A percentile compares a stretch with the other conserved stretches of the same genome.
These are phyloP conservation scores for Anas acuta DNA, from an alignment of 2,797 vertebrate genomes.

Conservation along the genomic window DNA sequence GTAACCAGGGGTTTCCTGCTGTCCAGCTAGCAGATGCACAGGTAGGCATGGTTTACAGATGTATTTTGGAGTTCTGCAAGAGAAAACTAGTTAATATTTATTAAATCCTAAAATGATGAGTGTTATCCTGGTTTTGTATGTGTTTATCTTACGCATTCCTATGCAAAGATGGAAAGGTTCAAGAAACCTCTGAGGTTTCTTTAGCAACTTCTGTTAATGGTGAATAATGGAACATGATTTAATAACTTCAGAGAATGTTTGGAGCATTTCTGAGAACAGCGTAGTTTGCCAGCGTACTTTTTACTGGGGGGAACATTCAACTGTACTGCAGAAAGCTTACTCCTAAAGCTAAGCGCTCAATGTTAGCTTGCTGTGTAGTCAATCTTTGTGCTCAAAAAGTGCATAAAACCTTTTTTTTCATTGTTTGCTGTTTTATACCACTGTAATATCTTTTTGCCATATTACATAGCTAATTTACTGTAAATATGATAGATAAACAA, in stretches of 20 bases:
- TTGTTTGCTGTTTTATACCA: neutral
- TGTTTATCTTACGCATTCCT: neutral
- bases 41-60: constrained; percentile 73
- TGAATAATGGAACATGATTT: neutral
- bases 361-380: neutral
- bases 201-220: neutral
- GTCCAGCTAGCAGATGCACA: constrained; percentile 97
- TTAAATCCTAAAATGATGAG: neutral
- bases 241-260: neutral
- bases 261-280: neutral
- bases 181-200: neutral
- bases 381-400: neutral
- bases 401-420: neutral
- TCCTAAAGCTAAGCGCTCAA: neutral
- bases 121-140: accelerated
- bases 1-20: constrained; percentile 93
- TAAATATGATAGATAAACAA: neutral
- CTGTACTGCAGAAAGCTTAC: neutral
- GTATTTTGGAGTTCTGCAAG: neutral
- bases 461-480: neutral
- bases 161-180: neutral
- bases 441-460: neutral
- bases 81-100: neutral
- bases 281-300: neutral
- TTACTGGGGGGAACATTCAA: neutral